Base-by-base conservation (phyloP, 2,113 vertebrate genomes). In the Seriola aureovittata region DNA sequence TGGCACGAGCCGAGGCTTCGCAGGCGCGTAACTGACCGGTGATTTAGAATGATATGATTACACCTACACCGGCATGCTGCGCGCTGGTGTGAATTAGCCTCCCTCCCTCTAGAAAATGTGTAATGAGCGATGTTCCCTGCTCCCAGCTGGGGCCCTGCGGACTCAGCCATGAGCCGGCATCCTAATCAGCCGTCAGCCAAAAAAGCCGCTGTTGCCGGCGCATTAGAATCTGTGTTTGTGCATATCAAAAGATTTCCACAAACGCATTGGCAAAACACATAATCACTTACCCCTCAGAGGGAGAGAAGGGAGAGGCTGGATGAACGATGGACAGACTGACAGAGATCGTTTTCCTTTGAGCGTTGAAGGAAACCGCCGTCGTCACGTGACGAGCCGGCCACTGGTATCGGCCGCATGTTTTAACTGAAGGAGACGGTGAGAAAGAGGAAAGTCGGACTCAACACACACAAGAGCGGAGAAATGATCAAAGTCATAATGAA, bases 91-190 rank as follows among this genome's bases (percentile, higher is more conserved):
- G 92, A 94, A 94, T 94, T 93, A 93, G 83, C 88, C 86, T 80
- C 75, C 86, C 68, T 81, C 81, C 57, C 54, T 78, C 80, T 76
- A 86, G 90, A 93, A 95, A 91, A 93, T 76, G 88, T 89, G 89
- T 96, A 95, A 95, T 95, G 95, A 96, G 93, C 93, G 93, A 94
- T 94, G 94, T 96, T 95, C 94, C 91, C 89, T 82, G 88, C 86
- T 75, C 89, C 95, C 95, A 95, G 94, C 94, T 95, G 95, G 86
- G 95, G 92, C 92, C 93, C 89, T 73, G 89, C 85, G 81, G 93
- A 90, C 90, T 89, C 88, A 85, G 91, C 91, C 95, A 94, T 96
- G 95, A 95, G 90, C 90, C 67, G 89, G 94, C 94, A 96, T 95
- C 91, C 94, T 95, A 95, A 96, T 96, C 95, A 96, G 92, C 88